Evolutionary conservation across 2,113 vertebrate genomes (phyloP).

Genomic region (Mirza zaza): DNA sequence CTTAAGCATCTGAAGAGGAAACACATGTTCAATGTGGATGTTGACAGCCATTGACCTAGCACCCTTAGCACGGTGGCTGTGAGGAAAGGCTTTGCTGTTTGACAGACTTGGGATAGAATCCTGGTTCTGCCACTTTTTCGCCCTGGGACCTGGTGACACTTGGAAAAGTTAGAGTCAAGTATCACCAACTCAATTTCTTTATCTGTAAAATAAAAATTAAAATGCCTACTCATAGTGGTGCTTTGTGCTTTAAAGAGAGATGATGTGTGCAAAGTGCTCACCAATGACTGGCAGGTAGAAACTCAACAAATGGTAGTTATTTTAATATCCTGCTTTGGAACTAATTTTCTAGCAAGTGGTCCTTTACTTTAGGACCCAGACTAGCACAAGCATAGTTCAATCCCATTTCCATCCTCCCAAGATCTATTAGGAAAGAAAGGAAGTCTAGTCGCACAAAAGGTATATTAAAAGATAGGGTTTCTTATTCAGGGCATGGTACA

Average conservation of each 20-base stretch:
- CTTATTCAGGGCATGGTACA: neutral
- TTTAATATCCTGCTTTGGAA: neutral
- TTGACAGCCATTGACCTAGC: accelerated
- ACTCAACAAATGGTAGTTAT: neutral
- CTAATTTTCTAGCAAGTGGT: neutral
- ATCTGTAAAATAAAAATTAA: neutral
- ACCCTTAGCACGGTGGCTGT: accelerated
- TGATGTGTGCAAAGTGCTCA: neutral
- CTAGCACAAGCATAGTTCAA: neutral
- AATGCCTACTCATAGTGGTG: neutral
- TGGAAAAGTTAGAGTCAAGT: neutral
- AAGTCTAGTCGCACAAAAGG: neutral
- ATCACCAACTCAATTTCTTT: neutral
- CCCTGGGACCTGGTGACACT: neutral
- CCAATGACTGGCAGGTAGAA: neutral
- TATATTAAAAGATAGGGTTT: neutral
- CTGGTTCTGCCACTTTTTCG: neutral
- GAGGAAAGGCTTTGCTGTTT: neutral
- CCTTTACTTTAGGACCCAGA: neutral
- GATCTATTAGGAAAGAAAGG: neutral
- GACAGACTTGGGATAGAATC: neutral
- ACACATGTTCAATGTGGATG: neutral
- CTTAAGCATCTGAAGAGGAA: neutral
- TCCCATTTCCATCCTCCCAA: neutral
- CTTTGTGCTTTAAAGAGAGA: neutral